phyloP scores from a whole-genome alignment of 2,888 invertebrate species.

The Phyllotreta cruciferae region DNA sequence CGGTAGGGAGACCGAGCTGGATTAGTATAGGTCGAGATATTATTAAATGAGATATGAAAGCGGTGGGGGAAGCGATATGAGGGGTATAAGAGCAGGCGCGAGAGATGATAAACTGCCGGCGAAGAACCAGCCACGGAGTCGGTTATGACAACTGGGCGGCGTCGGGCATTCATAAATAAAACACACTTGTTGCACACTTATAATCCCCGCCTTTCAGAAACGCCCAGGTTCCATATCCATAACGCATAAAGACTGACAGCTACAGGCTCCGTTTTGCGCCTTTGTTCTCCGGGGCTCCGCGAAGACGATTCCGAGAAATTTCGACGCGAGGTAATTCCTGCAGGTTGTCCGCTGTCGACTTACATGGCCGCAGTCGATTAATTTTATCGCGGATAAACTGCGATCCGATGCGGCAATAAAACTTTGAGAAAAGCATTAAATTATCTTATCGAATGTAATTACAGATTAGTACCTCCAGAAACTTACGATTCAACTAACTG shows the following conservation, averaged over 20 bases:
- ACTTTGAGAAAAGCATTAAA: too few relatives aligned
- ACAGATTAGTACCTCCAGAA: too few relatives aligned
- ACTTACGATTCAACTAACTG: too few relatives aligned
- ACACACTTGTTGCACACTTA: slow-evolving; percentile 69
- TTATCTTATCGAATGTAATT: too few relatives aligned
- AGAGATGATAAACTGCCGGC: slow-evolving; percentile 58
- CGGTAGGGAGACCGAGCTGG: slow-evolving; percentile 45
- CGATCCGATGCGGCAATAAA: too few relatives aligned
- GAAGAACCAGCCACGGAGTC: slow-evolving; percentile 69
- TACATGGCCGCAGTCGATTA: not conserved
- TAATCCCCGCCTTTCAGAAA: slow-evolving; percentile 67
- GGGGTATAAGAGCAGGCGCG: slow-evolving; percentile 58
- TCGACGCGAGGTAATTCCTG: slow-evolving; percentile 43
- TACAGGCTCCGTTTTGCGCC: slow-evolving; percentile 24
- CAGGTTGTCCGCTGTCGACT: slow-evolving; percentile 12
- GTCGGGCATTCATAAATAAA: slow-evolving; percentile 73
- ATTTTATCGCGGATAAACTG: too few relatives aligned
- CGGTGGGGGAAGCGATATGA: slow-evolving; percentile 50
- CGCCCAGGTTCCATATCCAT: slow-evolving; percentile 59
- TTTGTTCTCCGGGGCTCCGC: slow-evolving; percentile 34
- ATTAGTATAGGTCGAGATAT: slow-evolving; percentile 62
- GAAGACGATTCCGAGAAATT: slow-evolving; percentile 43
- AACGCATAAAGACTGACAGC: slow-evolving; percentile 47
- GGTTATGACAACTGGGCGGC: slow-evolving; percentile 76
- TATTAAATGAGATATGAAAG: slow-evolving; percentile 61